Base-by-base conservation (phyloP, 2,888 invertebrate genomes). In the Aspidapion aeneum region DNA sequence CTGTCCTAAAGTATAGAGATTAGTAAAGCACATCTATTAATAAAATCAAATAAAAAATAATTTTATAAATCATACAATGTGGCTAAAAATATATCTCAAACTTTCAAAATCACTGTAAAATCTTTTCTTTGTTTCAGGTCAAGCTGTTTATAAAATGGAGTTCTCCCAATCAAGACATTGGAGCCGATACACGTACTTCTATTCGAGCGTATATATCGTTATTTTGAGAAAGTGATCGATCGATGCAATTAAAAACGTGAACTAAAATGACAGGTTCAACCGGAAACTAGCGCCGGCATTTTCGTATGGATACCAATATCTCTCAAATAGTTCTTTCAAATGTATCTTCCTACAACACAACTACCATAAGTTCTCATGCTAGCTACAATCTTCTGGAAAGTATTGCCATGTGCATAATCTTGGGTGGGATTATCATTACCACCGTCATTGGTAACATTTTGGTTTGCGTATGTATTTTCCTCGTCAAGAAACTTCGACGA, bases 391-490 rank as follows among this genome's bases (percentile, higher is more conserved):
- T 74, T 61, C 73, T 76, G 1, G 80, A 84, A 76, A 82, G 90
- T 64, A 86, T 93, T 70, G 77, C 92, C 69, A 87, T 93, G 70
- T 87, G 88, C 65, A 82, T 90, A 67, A 82, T 93, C 66, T 84
- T 93, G 72, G 83, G 91, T 70, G 83, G 87, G 73, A 89, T 93
- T 56, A 91, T 93, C 69, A 79, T 91, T 65, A 90, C 89, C 68
- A 94, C 94, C 1, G 88, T 93, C 66, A 86, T 94, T 63, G 94
- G 94, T 57, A 99, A 82, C 87, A 96, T 63, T 22, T 59, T 72
- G 54, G 97, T 98, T 18, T 97, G 96, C 80, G 88, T 96, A 48
- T 98, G 98, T 63, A 96, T 98, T 61, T 93, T 95, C 76, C 88
- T 96, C 74, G 98, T 98, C 70, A 87, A 96, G 66, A 94, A 95